phyloP scores from a whole-genome alignment of 2,888 invertebrate species.

The Pristionchus mayeri region DNA sequence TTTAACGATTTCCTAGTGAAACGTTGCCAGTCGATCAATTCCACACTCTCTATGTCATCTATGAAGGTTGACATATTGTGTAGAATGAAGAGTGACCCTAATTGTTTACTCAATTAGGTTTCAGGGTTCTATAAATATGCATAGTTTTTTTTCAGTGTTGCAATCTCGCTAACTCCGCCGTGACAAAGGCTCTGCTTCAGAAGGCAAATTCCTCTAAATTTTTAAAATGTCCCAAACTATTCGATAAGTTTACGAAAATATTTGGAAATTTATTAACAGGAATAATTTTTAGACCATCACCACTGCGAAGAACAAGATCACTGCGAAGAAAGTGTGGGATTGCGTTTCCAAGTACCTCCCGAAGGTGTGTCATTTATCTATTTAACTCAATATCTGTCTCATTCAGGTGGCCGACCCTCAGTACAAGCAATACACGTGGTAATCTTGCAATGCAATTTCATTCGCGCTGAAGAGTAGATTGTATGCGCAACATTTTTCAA shows the following conservation, averaged over 20 bases:
- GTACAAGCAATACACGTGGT: conserved; percentile 33
- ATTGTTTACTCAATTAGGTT: no score
- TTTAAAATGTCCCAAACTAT: neutral
- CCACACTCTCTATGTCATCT: no score
- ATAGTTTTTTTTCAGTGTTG: neutral
- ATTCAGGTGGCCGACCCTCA: conserved; percentile 31
- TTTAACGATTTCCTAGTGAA: no score
- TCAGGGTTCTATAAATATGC: no score
- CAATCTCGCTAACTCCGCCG: neutral
- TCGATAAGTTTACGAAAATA: neutral
- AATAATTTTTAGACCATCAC: neutral
- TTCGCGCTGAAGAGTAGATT: no score
- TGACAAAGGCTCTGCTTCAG: conserved; percentile 28
- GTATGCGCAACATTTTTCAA: no score
- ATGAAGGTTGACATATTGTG: no score
- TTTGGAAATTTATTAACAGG: neutral
- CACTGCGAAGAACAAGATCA: conserved; percentile 28
- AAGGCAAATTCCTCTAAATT: neutral
- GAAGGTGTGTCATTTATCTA: neutral
- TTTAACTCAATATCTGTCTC: neutral
- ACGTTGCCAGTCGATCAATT: no score
- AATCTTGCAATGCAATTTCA: neutral
- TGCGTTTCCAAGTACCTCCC: conserved; percentile 11
- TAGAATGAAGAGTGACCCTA: no score
- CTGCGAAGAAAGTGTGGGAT: conserved; percentile 10